A percentile compares a stretch with the other conserved stretches of the same genome.
phyloP scores from a whole-genome alignment of 2,888 invertebrate genomes.

The Crossocerus cetratus region DNA sequence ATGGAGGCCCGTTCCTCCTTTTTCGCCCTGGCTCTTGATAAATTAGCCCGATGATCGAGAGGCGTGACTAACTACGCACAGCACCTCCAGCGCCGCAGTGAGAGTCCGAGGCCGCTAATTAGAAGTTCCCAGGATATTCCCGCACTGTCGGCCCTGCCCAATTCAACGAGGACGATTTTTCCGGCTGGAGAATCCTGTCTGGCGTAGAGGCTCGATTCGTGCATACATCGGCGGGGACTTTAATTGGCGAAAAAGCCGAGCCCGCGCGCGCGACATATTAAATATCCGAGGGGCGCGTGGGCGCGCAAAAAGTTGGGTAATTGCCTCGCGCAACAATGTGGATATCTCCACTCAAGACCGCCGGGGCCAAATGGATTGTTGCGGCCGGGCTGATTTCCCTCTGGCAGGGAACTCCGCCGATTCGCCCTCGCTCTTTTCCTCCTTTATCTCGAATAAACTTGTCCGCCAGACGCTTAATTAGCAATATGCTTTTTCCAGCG shows the following conservation, averaged over 20 bases:
- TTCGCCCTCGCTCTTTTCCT: not conserved
- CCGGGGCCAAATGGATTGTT: slow-evolving; percentile 2
- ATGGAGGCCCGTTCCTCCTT: slow-evolving; percentile 1
- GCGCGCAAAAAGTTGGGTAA: slow-evolving; percentile 29
- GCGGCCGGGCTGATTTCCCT: slow-evolving; percentile 3
- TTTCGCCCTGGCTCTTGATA: slow-evolving; percentile 52
- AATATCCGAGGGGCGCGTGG: slow-evolving; percentile 25
- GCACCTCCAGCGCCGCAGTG: slow-evolving; percentile 51
- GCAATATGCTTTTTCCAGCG: slow-evolving; percentile 27
- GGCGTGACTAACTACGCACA: slow-evolving; percentile 66
- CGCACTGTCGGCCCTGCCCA: not conserved
- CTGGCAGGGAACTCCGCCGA: slow-evolving; percentile 1
- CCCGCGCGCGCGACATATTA: slow-evolving; percentile 13
- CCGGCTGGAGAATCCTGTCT: slow-evolving; percentile 16
- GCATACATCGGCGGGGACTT: slow-evolving; percentile 15
- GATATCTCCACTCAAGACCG: slow-evolving; percentile 22
- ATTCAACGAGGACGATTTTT: slow-evolving; percentile 24
- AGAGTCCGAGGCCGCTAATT: slow-evolving; percentile 58
- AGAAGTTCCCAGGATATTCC: slow-evolving; percentile 51
- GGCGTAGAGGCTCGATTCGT: slow-evolving; percentile 1
- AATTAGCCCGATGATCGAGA: slow-evolving; percentile 67
- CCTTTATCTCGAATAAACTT: slow-evolving; percentile 7
- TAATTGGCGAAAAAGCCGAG: slow-evolving; percentile 29
- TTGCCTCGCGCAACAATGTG: slow-evolving; percentile 23
- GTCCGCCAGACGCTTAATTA: slow-evolving; percentile 36